A percentile compares a stretch with the other conserved stretches of the same genome.
phyloP scores from a whole-genome alignment of 2,888 invertebrate species.

The Meandrusa payeni region DNA sequence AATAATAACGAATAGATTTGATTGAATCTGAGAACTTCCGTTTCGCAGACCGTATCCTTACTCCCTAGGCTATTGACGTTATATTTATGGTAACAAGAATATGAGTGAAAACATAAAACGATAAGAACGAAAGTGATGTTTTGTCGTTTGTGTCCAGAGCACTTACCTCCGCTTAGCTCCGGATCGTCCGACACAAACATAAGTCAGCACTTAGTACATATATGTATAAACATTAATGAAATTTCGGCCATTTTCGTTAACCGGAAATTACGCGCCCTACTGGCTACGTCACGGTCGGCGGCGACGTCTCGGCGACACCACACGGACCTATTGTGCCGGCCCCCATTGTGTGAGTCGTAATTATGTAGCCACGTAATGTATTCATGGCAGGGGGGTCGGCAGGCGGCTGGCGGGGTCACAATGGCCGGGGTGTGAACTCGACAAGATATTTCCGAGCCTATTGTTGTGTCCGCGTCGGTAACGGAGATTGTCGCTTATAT shows the following conservation, averaged over 20 bases:
- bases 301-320: slow-evolving; percentile 23
- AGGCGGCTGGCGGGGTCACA: slow-evolving; percentile 26
- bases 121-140: too few relatives aligned
- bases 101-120: too few relatives aligned
- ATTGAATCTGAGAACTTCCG: too few relatives aligned
- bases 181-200: too few relatives aligned
- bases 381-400: slow-evolving; percentile 29
- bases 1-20: too few relatives aligned
- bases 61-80: too few relatives aligned
- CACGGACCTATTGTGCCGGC: slow-evolving; percentile 29
- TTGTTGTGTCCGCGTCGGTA: slow-evolving; percentile 15
- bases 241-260: slow-evolving; percentile 11
- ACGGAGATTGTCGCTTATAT: slow-evolving; percentile 18
- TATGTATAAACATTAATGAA: slow-evolving; percentile 2
- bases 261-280: slow-evolving; percentile 16
- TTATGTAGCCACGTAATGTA: slow-evolving; percentile 36
- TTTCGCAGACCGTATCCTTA: too few relatives aligned
- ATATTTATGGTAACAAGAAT: too few relatives aligned
- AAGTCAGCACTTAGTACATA: too few relatives aligned
- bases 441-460: slow-evolving; percentile 16
- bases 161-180: too few relatives aligned
- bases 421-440: slow-evolving; percentile 20
- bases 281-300: slow-evolving; percentile 13
- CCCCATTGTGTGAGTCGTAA: slow-evolving; percentile 33
- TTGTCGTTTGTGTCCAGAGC: too few relatives aligned